phyloP scores from a whole-genome alignment of 2,797 vertebrate species.

The Poeciliopsis gracilis region DNA sequence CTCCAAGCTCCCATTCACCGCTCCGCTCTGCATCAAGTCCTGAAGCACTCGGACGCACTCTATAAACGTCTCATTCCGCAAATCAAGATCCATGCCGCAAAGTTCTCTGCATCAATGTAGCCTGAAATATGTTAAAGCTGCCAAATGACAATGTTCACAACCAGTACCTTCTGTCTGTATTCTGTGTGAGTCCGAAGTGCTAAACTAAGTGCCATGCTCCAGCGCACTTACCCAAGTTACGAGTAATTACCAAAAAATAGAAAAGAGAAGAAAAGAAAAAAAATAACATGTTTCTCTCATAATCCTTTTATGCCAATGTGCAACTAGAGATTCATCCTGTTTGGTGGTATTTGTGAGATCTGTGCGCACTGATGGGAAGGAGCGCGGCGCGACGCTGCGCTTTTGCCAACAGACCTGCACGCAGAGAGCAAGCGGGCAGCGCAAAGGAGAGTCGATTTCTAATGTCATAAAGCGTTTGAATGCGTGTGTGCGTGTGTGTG shows the following conservation, averaged over 20 bases:
- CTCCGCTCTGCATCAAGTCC: constrained; percentile 50
- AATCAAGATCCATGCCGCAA: constrained; percentile 69
- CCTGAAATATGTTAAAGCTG: background rate
- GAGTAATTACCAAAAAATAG: background rate
- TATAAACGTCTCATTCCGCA: constrained; percentile 62
- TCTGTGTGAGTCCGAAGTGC: constrained; percentile 2
- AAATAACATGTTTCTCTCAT: background rate
- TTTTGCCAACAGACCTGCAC: constrained; percentile 30
- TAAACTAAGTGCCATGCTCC: constrained; percentile 27
- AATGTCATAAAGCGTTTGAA: constrained; percentile 38
- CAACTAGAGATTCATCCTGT: constrained; percentile 7
- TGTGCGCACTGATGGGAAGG: constrained; percentile 29
- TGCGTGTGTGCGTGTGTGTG: constrained; percentile 10
- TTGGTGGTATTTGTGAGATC: constrained; percentile 10
- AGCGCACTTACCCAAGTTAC: constrained; percentile 8
- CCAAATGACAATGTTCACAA: constrained; percentile 13
- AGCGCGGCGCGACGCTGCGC: constrained; percentile 38
- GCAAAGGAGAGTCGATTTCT: constrained; percentile 21
- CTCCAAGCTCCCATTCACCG: constrained; percentile 67
- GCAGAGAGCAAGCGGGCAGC: constrained; percentile 31
- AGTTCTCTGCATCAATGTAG: background rate
- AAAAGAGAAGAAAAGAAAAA: background rate
- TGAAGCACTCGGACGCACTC: constrained; percentile 64
- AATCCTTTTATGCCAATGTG: background rate
- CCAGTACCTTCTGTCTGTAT: background rate